Evolutionary conservation across 2,888 invertebrate genomes (phyloP), one percentile per base, ranked within the genome.

Genomic region (Sipha maydis): DNA sequence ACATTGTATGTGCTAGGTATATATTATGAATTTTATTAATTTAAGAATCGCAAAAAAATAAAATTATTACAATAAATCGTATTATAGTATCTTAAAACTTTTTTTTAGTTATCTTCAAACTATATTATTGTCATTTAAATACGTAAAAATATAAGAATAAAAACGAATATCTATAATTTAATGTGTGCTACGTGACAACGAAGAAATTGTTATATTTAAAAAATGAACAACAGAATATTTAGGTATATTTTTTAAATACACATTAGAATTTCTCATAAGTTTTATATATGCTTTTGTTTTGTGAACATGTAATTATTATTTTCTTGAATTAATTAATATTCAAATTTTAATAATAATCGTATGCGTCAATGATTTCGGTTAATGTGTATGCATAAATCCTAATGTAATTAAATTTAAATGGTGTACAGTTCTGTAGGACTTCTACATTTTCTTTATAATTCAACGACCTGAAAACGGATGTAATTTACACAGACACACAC

Each of bases 261-360:
- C 8, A 41, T 83, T 83, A 83, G 11, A 54, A 83, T 83, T 31
- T 54, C 25, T 54, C 34, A 14, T 48, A 28, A 67, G 21, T 82
- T 67, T 71, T 48, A 48, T 61, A 61, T 34, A 54, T 54, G 48
- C 71, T 69, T 17, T 31, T 25, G 71, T 83, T 31, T 71, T 21
- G 48, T n/a, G n/a, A n/a, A 31, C 71, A 31, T 8, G n/a, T 21
- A 41, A 48, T 71, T 21, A 83, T 83, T 71, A 71, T 71, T 31
- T 31, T 54, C 8, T 73, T 7, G 34, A 71, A 83, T 48, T 71
- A 83, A 83, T 83, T 83, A 73, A 73, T 83, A 73, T 83, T 83
- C 73, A 73, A 83, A 83, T 73, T 73, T 73, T 17, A 73, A 83
- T 73, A 83, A 83, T 73, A 73, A 71, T 83, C 31, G 54, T 83